Base-by-base conservation (phyloP, 1,140 invertebrate genomes). In the Drosophila kurseongensis region DNA sequence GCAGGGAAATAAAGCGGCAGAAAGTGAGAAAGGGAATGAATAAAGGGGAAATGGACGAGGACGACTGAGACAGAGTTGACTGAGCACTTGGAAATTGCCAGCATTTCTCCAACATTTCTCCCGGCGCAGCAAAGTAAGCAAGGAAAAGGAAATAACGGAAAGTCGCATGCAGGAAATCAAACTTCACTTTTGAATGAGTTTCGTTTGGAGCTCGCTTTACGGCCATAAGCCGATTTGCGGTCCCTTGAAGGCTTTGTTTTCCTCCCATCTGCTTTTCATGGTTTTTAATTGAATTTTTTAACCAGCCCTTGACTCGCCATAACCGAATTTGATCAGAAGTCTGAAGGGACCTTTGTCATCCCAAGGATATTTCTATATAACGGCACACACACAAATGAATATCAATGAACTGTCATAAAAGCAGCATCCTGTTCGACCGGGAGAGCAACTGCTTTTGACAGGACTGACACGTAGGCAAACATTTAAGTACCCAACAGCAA, bases 331-430 rank as follows among this genome's bases (percentile, higher is more conserved):
- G 48, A 54, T 29, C 54, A 42, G 10, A 38, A 75, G 56, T 79
- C 57, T 60, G 68, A 51, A 45, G 6, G 18, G 50, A 23, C 16
- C 0, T 0, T 18, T 5, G n/a, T 35, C 42, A 61, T 27, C 32
- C 50, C 44, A 56, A 36, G 65, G 44, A 44, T 13, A 38, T 58
- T 45, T 32, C 41, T 47, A 48, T 66, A 14, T 60, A 51, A 42
- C 41, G 55, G 62, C 47, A 60, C 50, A 41, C 42, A 63, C 45
- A 63, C 54, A 81, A 83, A 88, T 88, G 84, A 89, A 88, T 88
- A 88, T 88, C 84, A 88, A 88, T 88, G 80, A 89, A 84, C 68
- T 77, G 80, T 84, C 84, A 88, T 89, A 88, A 88, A 89, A 61
- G 68, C 80, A 44, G 68, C 80, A 51, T 60, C 74, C 77, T 67